A percentile compares a stretch with the other conserved stretches of the same genome.
These are phyloP conservation scores for Mobula birostris DNA, from an alignment of 2,113 vertebrate species.

Conservation along the genomic window DNA sequence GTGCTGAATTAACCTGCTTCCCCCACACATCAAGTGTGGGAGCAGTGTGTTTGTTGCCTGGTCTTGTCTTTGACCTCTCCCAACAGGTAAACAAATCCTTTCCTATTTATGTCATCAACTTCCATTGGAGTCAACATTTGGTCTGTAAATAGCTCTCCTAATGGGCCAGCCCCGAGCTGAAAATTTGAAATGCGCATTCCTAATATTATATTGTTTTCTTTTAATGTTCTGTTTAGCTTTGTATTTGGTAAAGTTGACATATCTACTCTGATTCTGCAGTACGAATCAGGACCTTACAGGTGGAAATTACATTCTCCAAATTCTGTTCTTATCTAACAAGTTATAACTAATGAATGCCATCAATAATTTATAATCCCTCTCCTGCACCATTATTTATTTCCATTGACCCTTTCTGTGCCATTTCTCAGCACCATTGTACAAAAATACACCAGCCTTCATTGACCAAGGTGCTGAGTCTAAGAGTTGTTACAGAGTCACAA, in stretches of 20 bases:
- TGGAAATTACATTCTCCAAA: too few species aligned
- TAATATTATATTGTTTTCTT: not conserved
- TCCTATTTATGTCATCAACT: not conserved
- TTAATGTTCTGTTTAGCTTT: not conserved
- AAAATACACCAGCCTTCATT: too few species aligned
- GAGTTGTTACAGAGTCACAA: too few species aligned
- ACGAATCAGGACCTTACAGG: too few species aligned
- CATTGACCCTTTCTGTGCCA: too few species aligned
- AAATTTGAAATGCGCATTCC: not conserved
- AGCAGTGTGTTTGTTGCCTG: not conserved
- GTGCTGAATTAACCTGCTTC: not conserved
- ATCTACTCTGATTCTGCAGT: too few species aligned
- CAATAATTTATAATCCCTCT: too few species aligned
- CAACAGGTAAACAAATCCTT: not conserved
- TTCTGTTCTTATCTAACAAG: too few species aligned
- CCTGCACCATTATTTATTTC: too few species aligned
- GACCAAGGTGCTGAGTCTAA: too few species aligned
- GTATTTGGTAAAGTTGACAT: not conserved
- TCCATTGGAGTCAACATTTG: not conserved
- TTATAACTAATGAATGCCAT: too few species aligned
- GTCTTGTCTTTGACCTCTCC: not conserved
- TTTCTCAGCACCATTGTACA: too few species aligned
- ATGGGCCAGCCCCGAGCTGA: not conserved
- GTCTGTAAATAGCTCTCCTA: not conserved
- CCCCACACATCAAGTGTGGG: not conserved